phyloP scores from a whole-genome alignment of 2,888 invertebrate genomes.

The Nemurella pictetii region DNA sequence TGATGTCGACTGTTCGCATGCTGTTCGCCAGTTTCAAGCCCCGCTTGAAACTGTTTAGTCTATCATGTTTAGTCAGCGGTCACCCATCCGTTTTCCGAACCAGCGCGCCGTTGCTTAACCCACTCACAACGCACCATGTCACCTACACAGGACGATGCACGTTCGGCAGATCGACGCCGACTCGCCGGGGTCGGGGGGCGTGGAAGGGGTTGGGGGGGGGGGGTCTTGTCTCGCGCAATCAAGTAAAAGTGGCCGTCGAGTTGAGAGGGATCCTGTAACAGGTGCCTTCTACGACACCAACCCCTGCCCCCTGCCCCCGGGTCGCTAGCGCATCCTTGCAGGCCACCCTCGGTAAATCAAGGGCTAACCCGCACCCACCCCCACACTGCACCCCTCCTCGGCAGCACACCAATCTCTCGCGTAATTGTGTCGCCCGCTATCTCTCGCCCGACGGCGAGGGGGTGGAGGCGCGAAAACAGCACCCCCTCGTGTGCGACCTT shows the following conservation, averaged over 20 bases:
- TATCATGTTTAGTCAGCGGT: no score
- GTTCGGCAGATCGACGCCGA: not conserved
- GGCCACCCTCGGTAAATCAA: not conserved
- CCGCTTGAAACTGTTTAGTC: no score
- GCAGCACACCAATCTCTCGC: not conserved
- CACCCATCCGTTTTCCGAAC: not conserved
- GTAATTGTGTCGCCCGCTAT: not conserved
- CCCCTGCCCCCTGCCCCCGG: not conserved
- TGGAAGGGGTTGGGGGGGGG: no score
- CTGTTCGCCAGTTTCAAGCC: no score
- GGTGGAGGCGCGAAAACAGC: not conserved
- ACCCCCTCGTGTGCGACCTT: not conserved
- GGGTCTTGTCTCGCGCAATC: not conserved
- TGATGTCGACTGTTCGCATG: no score
- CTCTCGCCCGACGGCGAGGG: not conserved
- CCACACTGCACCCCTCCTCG: not conserved
- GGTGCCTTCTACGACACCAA: conserved; percentile 2
- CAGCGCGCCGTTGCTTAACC: not conserved
- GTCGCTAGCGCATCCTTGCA: not conserved
- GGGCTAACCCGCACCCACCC: not conserved
- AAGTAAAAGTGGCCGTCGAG: not conserved
- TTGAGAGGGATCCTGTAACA: not conserved
- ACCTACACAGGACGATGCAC: not conserved
- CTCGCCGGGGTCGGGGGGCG: no score
- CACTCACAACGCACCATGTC: not conserved